phyloP scores from a whole-genome alignment of 2,113 vertebrate species.

The Oncorhynchus kisutch region DNA sequence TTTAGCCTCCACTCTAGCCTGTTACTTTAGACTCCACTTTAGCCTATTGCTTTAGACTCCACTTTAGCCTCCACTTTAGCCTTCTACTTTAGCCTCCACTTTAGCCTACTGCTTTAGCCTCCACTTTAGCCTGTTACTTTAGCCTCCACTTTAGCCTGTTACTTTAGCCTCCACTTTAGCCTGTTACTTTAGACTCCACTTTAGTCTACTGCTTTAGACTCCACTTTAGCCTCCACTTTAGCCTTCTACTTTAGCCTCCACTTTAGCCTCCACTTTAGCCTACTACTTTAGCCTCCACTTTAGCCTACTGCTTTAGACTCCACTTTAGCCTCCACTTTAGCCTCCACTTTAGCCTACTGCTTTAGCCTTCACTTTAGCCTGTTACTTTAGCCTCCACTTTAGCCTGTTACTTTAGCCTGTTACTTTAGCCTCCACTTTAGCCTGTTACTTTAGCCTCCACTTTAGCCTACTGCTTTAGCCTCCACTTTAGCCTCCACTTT shows the following conservation, averaged over 20 bases:
- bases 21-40: slow-evolving; percentile 63
- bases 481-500: too few relatives aligned
- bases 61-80: slow-evolving; percentile 44
- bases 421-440: too few relatives aligned
- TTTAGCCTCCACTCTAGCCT: slow-evolving; percentile 56
- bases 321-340: slow-evolving; percentile 42
- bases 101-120: slow-evolving; percentile 33
- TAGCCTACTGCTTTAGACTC: slow-evolving; percentile 61
- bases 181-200: slow-evolving; percentile 32
- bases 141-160: background rate
- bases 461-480: too few relatives aligned
- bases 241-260: too few relatives aligned
- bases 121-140: background rate
- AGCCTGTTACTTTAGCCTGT: background rate
- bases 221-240: slow-evolving; percentile 45
- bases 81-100: slow-evolving; percentile 61
- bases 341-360: slow-evolving; percentile 40
- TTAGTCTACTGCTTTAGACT: slow-evolving; percentile 61
- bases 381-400: too few relatives aligned
- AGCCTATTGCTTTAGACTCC: slow-evolving; percentile 25
- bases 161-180: slow-evolving; percentile 58
- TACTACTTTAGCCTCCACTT: slow-evolving; percentile 1
- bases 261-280: too few relatives aligned
- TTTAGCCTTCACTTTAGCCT: too few relatives aligned
- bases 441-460: too few relatives aligned